Conservation (phyloP, 2,888 invertebrate genomes). For the Camptogramma bilineatum region DNA sequence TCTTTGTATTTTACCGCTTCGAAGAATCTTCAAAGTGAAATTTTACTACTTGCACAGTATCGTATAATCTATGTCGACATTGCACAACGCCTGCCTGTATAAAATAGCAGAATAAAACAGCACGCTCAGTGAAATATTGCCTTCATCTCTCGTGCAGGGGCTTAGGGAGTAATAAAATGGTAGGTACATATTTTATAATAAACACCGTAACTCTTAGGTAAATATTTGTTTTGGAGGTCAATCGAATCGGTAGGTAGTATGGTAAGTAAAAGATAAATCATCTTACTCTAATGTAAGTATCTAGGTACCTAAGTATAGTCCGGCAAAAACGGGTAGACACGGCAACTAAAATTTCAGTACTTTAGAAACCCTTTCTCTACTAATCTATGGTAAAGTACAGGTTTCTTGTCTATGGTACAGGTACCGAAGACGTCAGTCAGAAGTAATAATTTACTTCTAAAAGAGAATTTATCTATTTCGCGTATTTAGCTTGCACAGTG, state of each 20-base stretch:
- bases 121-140: slow-evolving; percentile 48
- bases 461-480: too few species aligned
- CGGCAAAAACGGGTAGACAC: too few species aligned
- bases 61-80: not conserved
- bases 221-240: not conserved
- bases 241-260: not conserved
- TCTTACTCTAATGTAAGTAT: too few species aligned
- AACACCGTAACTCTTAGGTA: slow-evolving; percentile 14
- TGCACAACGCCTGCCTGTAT: slow-evolving; percentile 38
- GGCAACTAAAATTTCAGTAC: too few species aligned
- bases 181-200: slow-evolving; percentile 15
- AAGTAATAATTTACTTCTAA: too few species aligned
- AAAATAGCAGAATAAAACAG: slow-evolving; percentile 44
- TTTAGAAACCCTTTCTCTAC: too few species aligned
- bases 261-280: too few species aligned
- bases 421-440: too few species aligned
- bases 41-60: not conserved
- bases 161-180: slow-evolving; percentile 37
- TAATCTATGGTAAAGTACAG: too few species aligned
- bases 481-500: too few species aligned
- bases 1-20: not conserved
- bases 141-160: slow-evolving; percentile 49
- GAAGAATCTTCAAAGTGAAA: not conserved
- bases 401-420: too few species aligned
- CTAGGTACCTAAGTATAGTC: too few species aligned